These are phyloP conservation scores for Entelurus aequoreus DNA, from an alignment of 2,113 vertebrate species.

Conservation along the genomic window DNA sequence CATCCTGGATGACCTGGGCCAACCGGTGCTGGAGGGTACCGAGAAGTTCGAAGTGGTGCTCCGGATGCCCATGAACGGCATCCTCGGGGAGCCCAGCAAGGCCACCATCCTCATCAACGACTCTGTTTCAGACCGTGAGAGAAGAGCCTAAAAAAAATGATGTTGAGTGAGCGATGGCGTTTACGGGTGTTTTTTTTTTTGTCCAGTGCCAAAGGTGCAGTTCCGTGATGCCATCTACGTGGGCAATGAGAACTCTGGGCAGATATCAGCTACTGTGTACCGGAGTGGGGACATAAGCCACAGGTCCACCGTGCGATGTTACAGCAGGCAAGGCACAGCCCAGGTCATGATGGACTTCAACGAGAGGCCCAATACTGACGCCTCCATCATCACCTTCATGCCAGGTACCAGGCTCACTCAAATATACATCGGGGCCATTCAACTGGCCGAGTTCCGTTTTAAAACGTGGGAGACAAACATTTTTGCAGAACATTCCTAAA, in stretches of 20 bases:
- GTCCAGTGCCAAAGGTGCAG: constrained; percentile 88
- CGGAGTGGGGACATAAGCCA: constrained; percentile 81
- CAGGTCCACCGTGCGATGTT: constrained; percentile 86
- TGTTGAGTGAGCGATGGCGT: not conserved
- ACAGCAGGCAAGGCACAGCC: constrained; percentile 88
- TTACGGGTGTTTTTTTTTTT: not conserved
- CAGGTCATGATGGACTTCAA: constrained; percentile 95
- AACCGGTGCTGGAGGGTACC: constrained; percentile 84
- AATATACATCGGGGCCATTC: not conserved
- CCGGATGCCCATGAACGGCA: constrained; percentile 85
- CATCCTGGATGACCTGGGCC: constrained; percentile 90
- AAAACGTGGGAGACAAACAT: no score
- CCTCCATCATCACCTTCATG: constrained; percentile 80
- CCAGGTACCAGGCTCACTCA: constrained; percentile 69
- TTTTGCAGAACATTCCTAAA: no score
- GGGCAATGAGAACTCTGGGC: constrained; percentile 77
- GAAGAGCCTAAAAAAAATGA: not conserved
- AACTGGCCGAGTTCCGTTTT: no score
- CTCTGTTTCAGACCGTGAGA: constrained; percentile 87
- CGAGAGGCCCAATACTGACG: constrained; percentile 89
- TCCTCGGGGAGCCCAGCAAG: constrained; percentile 84
- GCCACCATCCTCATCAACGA: constrained; percentile 84
- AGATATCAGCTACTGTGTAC: constrained; percentile 73
- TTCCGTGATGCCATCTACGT: constrained; percentile 79
- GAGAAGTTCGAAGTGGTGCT: constrained; percentile 88